Conservation (phyloP, 2,797 vertebrate species). For the Notolabrus celidotus region DNA sequence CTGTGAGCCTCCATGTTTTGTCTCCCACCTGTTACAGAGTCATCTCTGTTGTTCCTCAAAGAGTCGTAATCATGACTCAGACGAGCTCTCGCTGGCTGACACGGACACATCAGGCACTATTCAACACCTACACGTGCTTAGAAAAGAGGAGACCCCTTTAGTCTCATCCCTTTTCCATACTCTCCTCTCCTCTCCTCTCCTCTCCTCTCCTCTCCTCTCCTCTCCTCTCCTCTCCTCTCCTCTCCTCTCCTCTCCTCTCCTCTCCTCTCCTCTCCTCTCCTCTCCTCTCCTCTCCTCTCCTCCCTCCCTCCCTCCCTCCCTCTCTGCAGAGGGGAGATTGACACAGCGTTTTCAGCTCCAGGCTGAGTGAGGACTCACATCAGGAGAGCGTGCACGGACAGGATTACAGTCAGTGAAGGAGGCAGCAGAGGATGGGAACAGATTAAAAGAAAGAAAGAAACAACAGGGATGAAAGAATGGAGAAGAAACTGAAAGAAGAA, state of each 20-base stretch:
- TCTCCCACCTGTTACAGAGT: constrained; percentile 41
- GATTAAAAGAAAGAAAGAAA: constrained; percentile 65
- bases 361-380: constrained; percentile 42
- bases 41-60: constrained; percentile 41
- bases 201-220: too few relatives aligned
- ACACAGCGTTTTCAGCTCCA: constrained; percentile 69
- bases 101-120: constrained; percentile 43
- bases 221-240: too few relatives aligned
- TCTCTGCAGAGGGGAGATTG: constrained; percentile 67
- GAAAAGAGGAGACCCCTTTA: constrained; percentile 40
- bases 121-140: constrained; percentile 66
- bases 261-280: too few relatives aligned
- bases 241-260: too few relatives aligned
- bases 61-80: constrained; percentile 56
- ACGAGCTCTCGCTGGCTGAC: constrained; percentile 15
- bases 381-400: constrained; percentile 51
- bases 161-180: too few relatives aligned
- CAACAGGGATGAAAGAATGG: constrained; percentile 31
- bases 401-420: constrained; percentile 77
- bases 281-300: not conserved
- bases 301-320: constrained; percentile 29
- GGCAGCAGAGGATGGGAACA: constrained; percentile 64
- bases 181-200: too few relatives aligned
- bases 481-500: constrained; percentile 40
- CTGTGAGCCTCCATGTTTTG: not conserved